A percentile compares a stretch with the other conserved stretches of the same genome.
These are phyloP conservation scores for Trididemnum nubilum DNA, from an alignment of 23 tunicate genomes.

Conservation along the genomic window DNA sequence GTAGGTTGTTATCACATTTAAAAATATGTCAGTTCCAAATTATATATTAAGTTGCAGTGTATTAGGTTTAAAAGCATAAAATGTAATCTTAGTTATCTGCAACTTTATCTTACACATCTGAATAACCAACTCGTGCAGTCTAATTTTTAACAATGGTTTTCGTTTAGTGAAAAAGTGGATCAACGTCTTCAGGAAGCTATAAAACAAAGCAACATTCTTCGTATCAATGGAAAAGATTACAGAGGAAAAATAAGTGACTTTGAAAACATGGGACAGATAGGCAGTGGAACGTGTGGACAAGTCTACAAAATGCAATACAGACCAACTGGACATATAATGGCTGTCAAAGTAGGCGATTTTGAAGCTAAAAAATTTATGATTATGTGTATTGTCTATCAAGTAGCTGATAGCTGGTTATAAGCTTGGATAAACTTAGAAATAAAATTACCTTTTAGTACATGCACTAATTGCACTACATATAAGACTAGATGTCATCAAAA, in stretches of 20 bases:
- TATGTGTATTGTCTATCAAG: no score
- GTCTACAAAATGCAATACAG: conserved; percentile 79
- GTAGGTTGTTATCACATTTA: no score
- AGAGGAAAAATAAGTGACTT: conserved; percentile 48
- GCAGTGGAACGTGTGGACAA: conserved; percentile 97
- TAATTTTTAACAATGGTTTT: background rate
- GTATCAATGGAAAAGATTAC: conserved; percentile 39
- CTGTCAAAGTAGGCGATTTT: conserved; percentile 91
- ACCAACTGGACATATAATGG: conserved; percentile 72
- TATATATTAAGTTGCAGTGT: no score
- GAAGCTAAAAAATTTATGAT: no score
- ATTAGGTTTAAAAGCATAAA: no score
- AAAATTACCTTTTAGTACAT: no score
- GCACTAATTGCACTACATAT: no score
- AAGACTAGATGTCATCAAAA: no score
- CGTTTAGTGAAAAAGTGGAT: conserved; percentile 60
- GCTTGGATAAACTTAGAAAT: no score
- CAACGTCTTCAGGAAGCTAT: conserved; percentile 71
- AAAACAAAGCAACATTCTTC: conserved; percentile 68
- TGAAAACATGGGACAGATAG: conserved; percentile 86
- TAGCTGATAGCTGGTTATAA: no score
- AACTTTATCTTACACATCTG: background rate
- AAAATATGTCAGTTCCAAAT: no score
- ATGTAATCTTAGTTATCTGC: no score
- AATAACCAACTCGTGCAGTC: background rate